Evolutionary conservation across 2,797 vertebrate genomes (phyloP).

Genomic region (Typhlichthys subterraneus): DNA sequence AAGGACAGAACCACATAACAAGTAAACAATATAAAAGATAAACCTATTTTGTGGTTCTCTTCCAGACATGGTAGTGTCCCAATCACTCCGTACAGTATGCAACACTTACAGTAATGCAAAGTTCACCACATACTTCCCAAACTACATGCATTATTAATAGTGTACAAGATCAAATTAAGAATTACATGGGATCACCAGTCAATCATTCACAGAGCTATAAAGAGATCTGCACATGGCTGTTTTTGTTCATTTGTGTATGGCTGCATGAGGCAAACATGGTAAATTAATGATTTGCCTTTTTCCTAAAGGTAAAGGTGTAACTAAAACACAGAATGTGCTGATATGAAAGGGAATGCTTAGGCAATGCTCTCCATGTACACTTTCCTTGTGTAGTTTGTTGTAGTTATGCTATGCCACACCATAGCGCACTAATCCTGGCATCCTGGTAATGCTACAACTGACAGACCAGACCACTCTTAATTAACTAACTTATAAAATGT

Average conservation of each 20-base stretch:
- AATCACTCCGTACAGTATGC: neutral
- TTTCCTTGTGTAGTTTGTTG: too few species aligned
- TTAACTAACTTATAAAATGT: neutral
- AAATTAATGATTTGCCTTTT: too few species aligned
- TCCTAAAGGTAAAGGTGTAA: too few species aligned
- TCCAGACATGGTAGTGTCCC: constrained; percentile 47
- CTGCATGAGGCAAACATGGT: too few species aligned
- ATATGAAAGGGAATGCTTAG: too few species aligned
- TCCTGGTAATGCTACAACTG: too few species aligned
- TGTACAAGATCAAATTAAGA: neutral
- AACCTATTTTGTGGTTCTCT: constrained; percentile 3
- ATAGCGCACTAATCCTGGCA: too few species aligned
- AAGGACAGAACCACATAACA: constrained; percentile 40
- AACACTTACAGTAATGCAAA: neutral
- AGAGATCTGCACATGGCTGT: neutral
- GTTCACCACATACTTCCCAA: neutral
- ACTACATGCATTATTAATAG: neutral
- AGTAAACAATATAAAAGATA: constrained; percentile 32
- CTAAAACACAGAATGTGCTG: too few species aligned
- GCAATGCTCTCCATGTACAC: too few species aligned
- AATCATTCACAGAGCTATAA: constrained; percentile 64
- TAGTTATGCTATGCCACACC: too few species aligned
- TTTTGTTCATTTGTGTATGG: too few species aligned
- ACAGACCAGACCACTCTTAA: too few species aligned
- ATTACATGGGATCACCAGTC: constrained; percentile 19